A percentile compares a stretch with the other conserved stretches of the same genome.
Evolutionary conservation across 2,113 vertebrate species (phyloP).

Genomic region (Lycocorax pyrrhopterus): DNA sequence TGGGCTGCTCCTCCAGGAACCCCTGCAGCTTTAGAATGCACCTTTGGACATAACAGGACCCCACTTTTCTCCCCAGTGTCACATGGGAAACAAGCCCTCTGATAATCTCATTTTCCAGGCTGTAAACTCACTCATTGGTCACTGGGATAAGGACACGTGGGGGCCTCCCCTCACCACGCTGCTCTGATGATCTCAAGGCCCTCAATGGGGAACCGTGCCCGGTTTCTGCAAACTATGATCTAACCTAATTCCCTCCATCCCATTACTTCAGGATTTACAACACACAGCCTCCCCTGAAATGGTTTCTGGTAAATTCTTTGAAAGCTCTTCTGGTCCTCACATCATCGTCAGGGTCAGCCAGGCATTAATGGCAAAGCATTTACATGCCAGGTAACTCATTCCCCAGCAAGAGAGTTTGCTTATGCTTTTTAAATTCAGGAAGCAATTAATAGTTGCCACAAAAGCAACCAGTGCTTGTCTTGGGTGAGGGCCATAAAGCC

Average conservation of each 20-base stretch:
- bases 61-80: neutral
- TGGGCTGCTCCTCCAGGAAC: neutral
- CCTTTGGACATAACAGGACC: neutral
- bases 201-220: neutral
- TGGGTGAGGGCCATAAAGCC: neutral
- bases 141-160: neutral
- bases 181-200: conserved; percentile 27
- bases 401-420: conserved; percentile 62
- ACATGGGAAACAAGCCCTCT: neutral
- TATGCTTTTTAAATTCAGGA: conserved; percentile 68
- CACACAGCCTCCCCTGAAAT: conserved; percentile 60
- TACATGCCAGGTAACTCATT: conserved; percentile 31
- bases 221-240: conserved; percentile 75
- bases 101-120: neutral
- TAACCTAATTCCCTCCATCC: conserved; percentile 68
- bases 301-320: conserved; percentile 78
- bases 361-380: conserved; percentile 66
- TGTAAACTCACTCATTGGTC: neutral
- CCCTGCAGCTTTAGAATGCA: accelerated
- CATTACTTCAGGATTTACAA: conserved; percentile 71
- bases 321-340: conserved; percentile 60
- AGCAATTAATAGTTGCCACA: conserved; percentile 75
- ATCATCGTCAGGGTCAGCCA: conserved; percentile 67
- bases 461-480: conserved; percentile 30
- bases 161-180: neutral